phyloP scores from a whole-genome alignment of 1,140 invertebrate species.

The Reticulitermes speratus region DNA sequence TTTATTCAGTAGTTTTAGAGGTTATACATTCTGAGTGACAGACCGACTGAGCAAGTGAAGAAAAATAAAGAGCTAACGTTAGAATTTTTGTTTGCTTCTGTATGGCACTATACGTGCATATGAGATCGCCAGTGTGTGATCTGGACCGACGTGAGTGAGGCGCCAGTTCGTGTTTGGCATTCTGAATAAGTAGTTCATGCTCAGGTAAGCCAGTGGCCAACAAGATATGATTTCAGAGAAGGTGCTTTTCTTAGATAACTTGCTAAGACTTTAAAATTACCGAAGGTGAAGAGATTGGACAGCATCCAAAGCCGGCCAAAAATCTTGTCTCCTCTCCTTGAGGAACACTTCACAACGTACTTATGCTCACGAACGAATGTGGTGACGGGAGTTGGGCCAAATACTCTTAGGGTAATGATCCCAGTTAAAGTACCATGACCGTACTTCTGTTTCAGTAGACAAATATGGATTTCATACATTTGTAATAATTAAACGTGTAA shows the following conservation, averaged over 20 bases:
- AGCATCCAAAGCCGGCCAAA: not conserved
- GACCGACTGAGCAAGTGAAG: too few relatives aligned
- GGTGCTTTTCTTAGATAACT: not conserved
- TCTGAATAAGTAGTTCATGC: too few relatives aligned
- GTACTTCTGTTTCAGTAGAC: not conserved
- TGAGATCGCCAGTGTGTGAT: too few relatives aligned
- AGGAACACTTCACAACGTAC: not conserved
- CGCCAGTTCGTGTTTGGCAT: too few relatives aligned
- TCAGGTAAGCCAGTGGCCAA: too few relatives aligned
- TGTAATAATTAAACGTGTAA: too few relatives aligned
- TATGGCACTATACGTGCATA: too few relatives aligned
- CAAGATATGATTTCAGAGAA: not conserved
- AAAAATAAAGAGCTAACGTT: too few relatives aligned
- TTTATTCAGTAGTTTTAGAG: too few relatives aligned
- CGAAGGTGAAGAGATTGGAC: slow-evolving; percentile 4
- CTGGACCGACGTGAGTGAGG: too few relatives aligned
- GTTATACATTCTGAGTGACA: too few relatives aligned
- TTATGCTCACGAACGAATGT: not conserved
- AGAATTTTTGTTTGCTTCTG: too few relatives aligned
- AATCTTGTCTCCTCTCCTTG: not conserved
- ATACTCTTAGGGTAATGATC: not conserved
- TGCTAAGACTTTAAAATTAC: not conserved
- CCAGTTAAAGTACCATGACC: not conserved
- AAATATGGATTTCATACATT: not conserved
- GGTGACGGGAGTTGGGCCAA: not conserved